Base-by-base conservation (phyloP, 2,113 vertebrate species). In the Notarius lentiginosus region DNA sequence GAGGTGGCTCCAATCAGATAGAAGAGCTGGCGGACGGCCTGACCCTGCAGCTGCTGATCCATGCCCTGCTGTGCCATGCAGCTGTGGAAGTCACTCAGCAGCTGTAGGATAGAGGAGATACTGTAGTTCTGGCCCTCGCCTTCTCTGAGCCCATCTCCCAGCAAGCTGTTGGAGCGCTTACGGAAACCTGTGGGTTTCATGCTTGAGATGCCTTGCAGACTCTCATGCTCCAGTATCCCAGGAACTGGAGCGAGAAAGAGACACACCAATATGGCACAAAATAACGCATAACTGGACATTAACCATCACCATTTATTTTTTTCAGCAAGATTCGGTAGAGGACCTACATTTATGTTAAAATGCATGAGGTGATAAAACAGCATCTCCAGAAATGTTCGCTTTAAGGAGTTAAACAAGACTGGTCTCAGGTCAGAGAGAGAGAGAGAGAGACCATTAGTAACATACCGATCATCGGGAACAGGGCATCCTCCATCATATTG, bases 151-250 rank as follows among this genome's bases (percentile, higher is more conserved):
- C 55, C 82, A 88, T 99, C 97, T 0, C 97, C 97, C 3, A 92
- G 93, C 79, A 96, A 91, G 49, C 98, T 99, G 84, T 93, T 97
- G 0, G 98, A 98, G 8, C 98, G 97, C 90, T 99, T 99, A 80
- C 97, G 96, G 93, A 98, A 96, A 75, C 98, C 98, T 0, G 97
- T 96, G 15, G 98, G 98, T 93, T 99, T 99, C 94, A 98, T 96
- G 91, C 97, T 97, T 2, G 96, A 99, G 91, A 99, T 97, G 80
- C 98, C 98, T 90, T 99, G 98, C 60, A 99, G 94, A 49, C 98
- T 99, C 92, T 99, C 98, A 0, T 98, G 96, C 89, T 99, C 98
- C 93, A 99, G 90, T 97, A 99, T 97, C 41, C 96, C 98, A 0
- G 97, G 97, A 1, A 99, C 98, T 99, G 89, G 34, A 81, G 2